Base-by-base conservation (phyloP, 35 echinoderm and acorn worm genomes). In the Lytechinus pictus region DNA sequence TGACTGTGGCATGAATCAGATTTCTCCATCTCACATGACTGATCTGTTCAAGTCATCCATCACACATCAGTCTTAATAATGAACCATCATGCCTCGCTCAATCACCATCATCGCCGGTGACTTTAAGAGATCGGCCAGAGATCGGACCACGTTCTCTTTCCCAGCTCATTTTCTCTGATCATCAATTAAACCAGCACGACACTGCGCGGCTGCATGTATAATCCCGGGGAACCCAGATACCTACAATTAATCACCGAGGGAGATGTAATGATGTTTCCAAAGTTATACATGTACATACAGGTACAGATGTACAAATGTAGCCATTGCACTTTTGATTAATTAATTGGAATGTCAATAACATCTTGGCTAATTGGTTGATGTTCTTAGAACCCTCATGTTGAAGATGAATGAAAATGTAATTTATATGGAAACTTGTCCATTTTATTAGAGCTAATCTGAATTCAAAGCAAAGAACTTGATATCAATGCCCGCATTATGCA, bases 231-330 rank as follows among this genome's bases (percentile, higher is more conserved):
- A 16, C n/a, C 16, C 66, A 79, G 66, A 79, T 79, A 79, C 66
- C n/a, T 79, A 24, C 14, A 16, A 79, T 79, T 19, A 19, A 79
- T 79, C 66, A 79, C n/a, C 4, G 66, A 6, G 66, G 19, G 66
- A n/a, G 66, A 79, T 79, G 66, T 79, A 79, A 79, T 79, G 66
- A 79, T 79, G 66, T 79, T 79, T 79, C 66, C 66, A 79, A 79
- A 79, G 66, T 79, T 79, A 79, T 79, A 9, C 16, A 44, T 79
- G 21, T 79, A 9, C 16, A 44, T 44, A 44, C 2, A 60, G 10
- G 66, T 79, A 19, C 66, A 16, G 4, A 79, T 13, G 61, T 71
- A 71, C 61, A 21, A 58, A 71, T 79, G 66, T 79, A 79, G 66
- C 8, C 66, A 79, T 16, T 79, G 66, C 66, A 79, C 66, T 79